Base-by-base conservation (phyloP, 2,888 invertebrate genomes). In the Dexiosoma caninum region DNA sequence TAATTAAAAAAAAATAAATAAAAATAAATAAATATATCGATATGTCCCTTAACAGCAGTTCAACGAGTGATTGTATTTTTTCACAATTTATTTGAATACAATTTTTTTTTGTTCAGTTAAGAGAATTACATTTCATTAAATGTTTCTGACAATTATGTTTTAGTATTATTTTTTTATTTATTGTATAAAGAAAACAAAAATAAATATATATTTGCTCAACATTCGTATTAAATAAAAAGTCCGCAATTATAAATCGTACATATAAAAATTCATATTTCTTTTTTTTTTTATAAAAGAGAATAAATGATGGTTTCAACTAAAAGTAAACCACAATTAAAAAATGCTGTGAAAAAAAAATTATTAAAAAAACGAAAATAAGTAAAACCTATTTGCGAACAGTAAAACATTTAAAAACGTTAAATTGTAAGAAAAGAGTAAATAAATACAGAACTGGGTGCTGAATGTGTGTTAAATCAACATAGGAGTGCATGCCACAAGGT, bases 321-420 rank as follows among this genome's bases (percentile, higher is more conserved):
- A 76, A 76, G 69, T 60, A 62, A 76, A 76, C 60, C 60, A 55
- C 53, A 76, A 53, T 53, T 69, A 64, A 53, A 64, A 42, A 57
- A 49, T n/a, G 27, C 23, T 32, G 46, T 12, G 21, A 10, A 16
- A 62, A 76, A 69, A 70, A 51, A 7, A 51, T 42, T 35, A 75
- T 40, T 12, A 46, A 46, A 55, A 69, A 62, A 30, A 46, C 6
- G 19, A 30, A 72, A 62, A 10, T 16, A 16, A 55, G 8, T 23
- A 6, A 10, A 42, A 40, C 46, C 21, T 37, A 9, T 44, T 23
- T 10, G 32, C 10, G 14, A 69, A 70, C 16, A 51, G 49, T 60
- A 37, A 64, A 77, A 27, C 40, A 46, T 55, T 77, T 42, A 70
- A 64, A 77, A 70, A 55, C 57, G 70, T 77, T 49, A 64, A 76